Percentiles rank a stretch among this genome's conserved stretches.
These are phyloP conservation scores for Astropecten irregularis DNA, from an alignment of 53 echinoderm and acorn worm species.

Conservation along the genomic window DNA sequence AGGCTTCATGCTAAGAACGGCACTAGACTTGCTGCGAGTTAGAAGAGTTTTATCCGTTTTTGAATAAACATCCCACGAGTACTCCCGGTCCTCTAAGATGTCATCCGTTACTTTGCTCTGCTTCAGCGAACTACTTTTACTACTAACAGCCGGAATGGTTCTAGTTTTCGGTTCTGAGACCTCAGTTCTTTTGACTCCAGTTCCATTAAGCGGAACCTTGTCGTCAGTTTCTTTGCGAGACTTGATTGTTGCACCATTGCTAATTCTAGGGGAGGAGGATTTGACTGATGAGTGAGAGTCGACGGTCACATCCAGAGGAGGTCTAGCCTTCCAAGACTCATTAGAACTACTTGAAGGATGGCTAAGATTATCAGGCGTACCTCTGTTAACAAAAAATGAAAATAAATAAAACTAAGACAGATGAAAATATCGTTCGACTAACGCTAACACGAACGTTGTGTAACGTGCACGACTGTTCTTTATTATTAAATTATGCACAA, in stretches of 20 bases:
- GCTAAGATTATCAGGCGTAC: too few species aligned
- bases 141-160: background rate
- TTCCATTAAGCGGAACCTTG: background rate
- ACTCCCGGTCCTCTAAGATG: conserved; percentile 15
- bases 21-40: conserved; percentile 26
- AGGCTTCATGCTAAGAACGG: conserved; percentile 21
- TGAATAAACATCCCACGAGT: background rate
- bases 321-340: too few species aligned
- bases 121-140: background rate
- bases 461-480: too few species aligned
- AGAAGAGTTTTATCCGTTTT: background rate
- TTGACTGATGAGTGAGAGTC: background rate
- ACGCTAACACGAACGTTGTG: too few species aligned
- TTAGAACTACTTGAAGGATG: too few species aligned
- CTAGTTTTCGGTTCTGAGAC: background rate
- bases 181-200: background rate
- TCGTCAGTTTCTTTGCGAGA: background rate
- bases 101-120: background rate
- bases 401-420: too few species aligned
- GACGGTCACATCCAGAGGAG: too few species aligned
- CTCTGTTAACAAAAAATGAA: too few species aligned
- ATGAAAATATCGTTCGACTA: too few species aligned
- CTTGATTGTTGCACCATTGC: background rate
- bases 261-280: conserved; percentile 10
- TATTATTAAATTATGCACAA: too few species aligned